These are phyloP conservation scores for Tokudaia muenninki DNA, from an alignment of 2,797 vertebrate genomes.

Conservation along the genomic window DNA sequence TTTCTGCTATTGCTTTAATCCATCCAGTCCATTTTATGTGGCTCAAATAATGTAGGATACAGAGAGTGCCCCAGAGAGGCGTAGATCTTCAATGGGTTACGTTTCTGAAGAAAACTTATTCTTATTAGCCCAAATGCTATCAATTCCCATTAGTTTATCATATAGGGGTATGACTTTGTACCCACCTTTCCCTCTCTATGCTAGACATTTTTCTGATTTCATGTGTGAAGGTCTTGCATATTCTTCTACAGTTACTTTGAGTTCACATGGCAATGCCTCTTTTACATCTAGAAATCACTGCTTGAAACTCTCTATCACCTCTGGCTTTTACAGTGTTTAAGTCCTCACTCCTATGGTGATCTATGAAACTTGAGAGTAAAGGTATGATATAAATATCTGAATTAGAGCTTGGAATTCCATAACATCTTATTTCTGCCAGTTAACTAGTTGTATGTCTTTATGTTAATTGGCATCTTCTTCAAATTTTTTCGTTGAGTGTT, in stretches of 20 bases:
- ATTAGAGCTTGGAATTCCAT: neutral
- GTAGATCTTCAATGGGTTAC: neutral
- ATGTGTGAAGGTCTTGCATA: neutral
- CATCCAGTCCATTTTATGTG: too few species aligned
- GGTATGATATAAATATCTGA: neutral
- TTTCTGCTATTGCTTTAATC: neutral
- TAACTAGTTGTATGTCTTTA: neutral
- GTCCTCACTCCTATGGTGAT: neutral
- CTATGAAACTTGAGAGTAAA: neutral
- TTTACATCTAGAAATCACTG: neutral
- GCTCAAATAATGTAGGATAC: neutral
- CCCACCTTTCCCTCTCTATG: too few species aligned
- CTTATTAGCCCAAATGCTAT: neutral
- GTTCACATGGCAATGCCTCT: neutral
- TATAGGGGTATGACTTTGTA: fast-evolving
- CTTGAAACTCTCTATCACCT: neutral
- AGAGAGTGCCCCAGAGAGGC: too few species aligned
- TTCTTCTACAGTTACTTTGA: neutral
- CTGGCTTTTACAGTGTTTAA: neutral
- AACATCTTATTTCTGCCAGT: neutral
- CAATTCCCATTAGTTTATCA: neutral
- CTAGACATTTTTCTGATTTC: neutral
- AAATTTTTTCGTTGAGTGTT: neutral
- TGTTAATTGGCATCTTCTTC: neutral
- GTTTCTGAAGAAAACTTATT: neutral